Percentiles rank a stretch among this genome's conserved stretches.
Conservation (phyloP, 2,888 invertebrate species). For the Macroteleia sp. region DNA sequence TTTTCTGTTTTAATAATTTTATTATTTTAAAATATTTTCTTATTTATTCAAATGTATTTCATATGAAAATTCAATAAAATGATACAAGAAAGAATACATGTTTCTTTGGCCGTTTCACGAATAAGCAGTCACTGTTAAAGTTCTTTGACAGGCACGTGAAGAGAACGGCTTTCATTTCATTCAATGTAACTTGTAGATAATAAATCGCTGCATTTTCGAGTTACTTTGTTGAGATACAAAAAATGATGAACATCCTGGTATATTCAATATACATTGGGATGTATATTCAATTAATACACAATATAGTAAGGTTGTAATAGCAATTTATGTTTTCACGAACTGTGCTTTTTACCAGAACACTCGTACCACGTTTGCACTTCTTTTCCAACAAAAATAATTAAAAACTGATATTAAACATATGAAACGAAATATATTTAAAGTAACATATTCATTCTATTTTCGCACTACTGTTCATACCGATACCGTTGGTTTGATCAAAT, state of each 20-base stretch:
- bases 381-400: no score
- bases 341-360: background rate
- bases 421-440: no score
- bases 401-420: no score
- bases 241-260: slow-evolving; percentile 1
- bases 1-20: no score
- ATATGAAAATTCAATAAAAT: no score
- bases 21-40: no score
- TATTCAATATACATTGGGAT: no score
- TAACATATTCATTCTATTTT: no score
- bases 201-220: slow-evolving; percentile 12
- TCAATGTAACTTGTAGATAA: slow-evolving; percentile 12
- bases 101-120: background rate
- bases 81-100: no score
- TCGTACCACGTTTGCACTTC: background rate
- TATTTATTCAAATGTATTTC: no score
- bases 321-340: slow-evolving; percentile 2
- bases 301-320: slow-evolving; percentile 12
- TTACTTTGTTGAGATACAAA: slow-evolving; percentile 12
- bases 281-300: slow-evolving; percentile 9
- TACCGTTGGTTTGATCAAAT: no score
- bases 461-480: no score
- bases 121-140: background rate
- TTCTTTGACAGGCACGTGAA: slow-evolving; percentile 10
- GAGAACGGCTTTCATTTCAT: slow-evolving; percentile 6